Evolutionary conservation across 2,113 vertebrate species (phyloP).

Genomic region (Ovis aries): ARS-UI_Ramb_v3.0 NC_056058.1:75018501-75019000

Average conservation of each 20-base stretch:
- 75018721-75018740: conserved; percentile 36
- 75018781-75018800: conserved; percentile 30
- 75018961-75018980: neutral
- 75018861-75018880: neutral
- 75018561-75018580: neutral
- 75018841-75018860: neutral
- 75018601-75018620: neutral
- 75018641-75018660: neutral
- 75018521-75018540: conserved; percentile 47
- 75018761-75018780: conserved; percentile 20
- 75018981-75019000: neutral
- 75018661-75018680: conserved; percentile 14
- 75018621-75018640: neutral
- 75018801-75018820: conserved; percentile 6
- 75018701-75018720: conserved; percentile 23
- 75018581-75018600: conserved; percentile 8
- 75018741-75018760: conserved; percentile 14
- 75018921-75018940: neutral
- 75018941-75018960: neutral
- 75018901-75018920: neutral
- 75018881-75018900: neutral
- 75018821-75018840: conserved; percentile 26
- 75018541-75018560: conserved; percentile 29
- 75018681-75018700: conserved; percentile 21
- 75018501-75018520: conserved; percentile 65